Evolutionary conservation across 2,888 invertebrate species (phyloP).

Genomic region (Macaria liturata): DNA sequence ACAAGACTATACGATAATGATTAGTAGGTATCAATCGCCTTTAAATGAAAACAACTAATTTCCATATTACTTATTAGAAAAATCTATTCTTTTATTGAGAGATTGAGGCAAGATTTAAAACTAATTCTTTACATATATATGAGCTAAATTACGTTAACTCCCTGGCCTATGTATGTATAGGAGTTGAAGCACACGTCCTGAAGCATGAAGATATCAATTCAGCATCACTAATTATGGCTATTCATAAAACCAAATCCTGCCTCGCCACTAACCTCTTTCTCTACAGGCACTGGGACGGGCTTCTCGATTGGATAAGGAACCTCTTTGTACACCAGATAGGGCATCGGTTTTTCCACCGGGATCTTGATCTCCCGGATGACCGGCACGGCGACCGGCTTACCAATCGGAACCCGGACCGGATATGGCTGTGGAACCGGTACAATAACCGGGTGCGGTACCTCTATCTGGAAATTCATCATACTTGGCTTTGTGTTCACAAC

Average conservation of each 20-base stretch:
- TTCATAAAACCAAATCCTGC: slow-evolving; percentile 5
- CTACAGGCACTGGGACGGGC: slow-evolving; percentile 88
- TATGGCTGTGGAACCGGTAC: slow-evolving; percentile 90
- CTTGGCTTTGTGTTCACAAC: slow-evolving; percentile 26
- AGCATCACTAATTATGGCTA: too few relatives aligned
- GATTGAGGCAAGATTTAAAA: too few relatives aligned
- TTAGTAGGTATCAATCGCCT: too few relatives aligned
- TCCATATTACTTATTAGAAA: too few relatives aligned
- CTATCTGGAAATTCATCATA: slow-evolving; percentile 81
- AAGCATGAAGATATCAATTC: too few relatives aligned
- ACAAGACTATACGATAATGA: too few relatives aligned
- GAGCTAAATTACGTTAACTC: too few relatives aligned
- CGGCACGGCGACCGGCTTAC: slow-evolving; percentile 87
- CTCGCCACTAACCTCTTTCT: slow-evolving; percentile 84
- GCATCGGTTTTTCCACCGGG: slow-evolving; percentile 84
- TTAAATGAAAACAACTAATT: too few relatives aligned
- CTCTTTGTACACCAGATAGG: slow-evolving; percentile 87
- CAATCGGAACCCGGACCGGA: slow-evolving; percentile 88
- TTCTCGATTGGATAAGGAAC: slow-evolving; percentile 89
- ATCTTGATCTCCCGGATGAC: slow-evolving; percentile 84
- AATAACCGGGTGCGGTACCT: slow-evolving; percentile 89
- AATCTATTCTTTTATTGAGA: too few relatives aligned
- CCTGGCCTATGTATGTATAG: too few relatives aligned
- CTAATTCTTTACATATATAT: too few relatives aligned
- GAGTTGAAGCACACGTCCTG: too few relatives aligned